Percentiles rank a stretch among this genome's conserved stretches.
Conservation (phyloP, 2,797 vertebrate species). For the Decapterus maruadsi region DNA sequence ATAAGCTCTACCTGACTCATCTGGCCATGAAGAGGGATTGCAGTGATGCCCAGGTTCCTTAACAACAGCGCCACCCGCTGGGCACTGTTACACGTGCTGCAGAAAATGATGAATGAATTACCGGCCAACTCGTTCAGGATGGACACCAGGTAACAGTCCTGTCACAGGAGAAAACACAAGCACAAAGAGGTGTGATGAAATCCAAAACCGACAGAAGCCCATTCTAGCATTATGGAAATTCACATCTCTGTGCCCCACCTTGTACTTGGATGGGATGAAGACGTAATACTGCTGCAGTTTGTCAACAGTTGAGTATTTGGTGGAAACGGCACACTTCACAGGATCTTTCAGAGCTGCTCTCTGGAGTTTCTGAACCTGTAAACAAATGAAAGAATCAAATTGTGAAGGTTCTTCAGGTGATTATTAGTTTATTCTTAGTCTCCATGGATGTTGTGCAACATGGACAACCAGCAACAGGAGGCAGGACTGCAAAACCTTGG, state of each 20-base stretch:
- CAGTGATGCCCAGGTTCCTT: slow-evolving; percentile 97
- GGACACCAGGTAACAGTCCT: slow-evolving; percentile 98
- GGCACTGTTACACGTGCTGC: slow-evolving; percentile 95
- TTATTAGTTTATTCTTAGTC: neutral
- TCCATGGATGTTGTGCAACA: neutral
- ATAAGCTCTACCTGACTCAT: slow-evolving; percentile 92
- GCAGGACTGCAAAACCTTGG: neutral
- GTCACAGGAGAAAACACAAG: slow-evolving; percentile 3
- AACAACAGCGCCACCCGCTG: slow-evolving; percentile 95
- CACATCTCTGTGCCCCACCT: slow-evolving; percentile 81
- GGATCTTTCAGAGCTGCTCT: slow-evolving; percentile 96
- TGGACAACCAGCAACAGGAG: neutral
- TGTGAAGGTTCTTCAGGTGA: accelerated
- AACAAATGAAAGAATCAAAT: neutral
- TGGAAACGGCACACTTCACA: slow-evolving; percentile 96
- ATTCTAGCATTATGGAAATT: neutral
- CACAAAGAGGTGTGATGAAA: neutral
- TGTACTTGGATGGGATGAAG: slow-evolving; percentile 98
- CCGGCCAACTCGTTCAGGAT: slow-evolving; percentile 98
- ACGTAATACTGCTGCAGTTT: slow-evolving; percentile 97
- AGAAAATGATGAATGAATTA: slow-evolving; percentile 99
- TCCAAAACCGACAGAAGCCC: no score
- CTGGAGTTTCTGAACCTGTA: slow-evolving; percentile 96
- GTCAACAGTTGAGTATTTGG: slow-evolving; percentile 97
- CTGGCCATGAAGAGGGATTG: slow-evolving; percentile 96